Evolutionary conservation across 2,113 vertebrate species (phyloP), one percentile per base, ranked within the genome.

Genomic region (Onychorhynchus coronatus): DNA sequence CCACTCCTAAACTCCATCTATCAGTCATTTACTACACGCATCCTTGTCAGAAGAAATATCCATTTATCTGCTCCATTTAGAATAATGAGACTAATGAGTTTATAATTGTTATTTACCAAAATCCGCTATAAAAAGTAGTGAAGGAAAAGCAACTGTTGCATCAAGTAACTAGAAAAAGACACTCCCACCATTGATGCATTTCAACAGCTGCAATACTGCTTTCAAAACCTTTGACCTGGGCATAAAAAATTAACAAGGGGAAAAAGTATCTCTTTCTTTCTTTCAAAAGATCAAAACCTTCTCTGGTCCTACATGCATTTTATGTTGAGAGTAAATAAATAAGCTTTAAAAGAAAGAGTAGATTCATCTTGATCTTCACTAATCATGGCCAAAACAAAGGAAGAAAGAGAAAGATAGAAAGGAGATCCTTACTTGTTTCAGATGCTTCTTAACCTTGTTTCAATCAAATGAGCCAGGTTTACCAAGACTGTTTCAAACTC

Each of bases 61-160:
- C n/a, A 68, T 62, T 87, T 96, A 85, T 89, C 80, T 87, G 42
- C 59, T 75, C 28, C 61, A 49, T 85, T 95, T 95, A 92, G 62
- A 91, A 84, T 87, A 95, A 91, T 75, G 37, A 89, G 52, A 67
- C 56, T 95, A 97, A 87, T 67, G 70, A 85, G 73, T 68, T 91
- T 78, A 37, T 86, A 93, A 93, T 85, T 85, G 58, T 83, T 92
- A 44, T 81, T 96, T 89, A 87, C 37, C 70, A 91, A 95, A 95
- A 96, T 56, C n/a, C 15, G 56, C 91, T 72, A 39, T 55, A 68
- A 95, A 95, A 95, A 78, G 37, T 82, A 89, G 85, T 44, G 52
- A 92, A 80, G 72, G 14, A 89, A 94, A 91, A 82, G 70, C 42
- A 91, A 78, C 28, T 68, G 24, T 78, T 92, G 61, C 49, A 81